Evolutionary conservation across 1,140 invertebrate genomes (phyloP).

Genomic region (Sitophilus oryzae): DNA sequence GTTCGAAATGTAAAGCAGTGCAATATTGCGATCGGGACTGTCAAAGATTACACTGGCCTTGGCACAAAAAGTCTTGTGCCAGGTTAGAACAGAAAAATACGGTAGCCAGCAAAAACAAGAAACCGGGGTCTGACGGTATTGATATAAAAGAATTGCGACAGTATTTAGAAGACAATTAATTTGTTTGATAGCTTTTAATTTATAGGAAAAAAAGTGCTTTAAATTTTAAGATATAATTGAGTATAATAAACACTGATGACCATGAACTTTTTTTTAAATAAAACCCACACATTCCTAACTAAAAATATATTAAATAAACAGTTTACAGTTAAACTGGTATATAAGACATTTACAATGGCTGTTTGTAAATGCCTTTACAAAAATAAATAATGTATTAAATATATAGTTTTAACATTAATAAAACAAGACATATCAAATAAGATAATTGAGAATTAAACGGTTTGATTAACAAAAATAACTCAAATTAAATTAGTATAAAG

Average conservation of each 20-base stretch:
- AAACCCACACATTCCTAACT: background rate
- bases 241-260: too few species aligned
- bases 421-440: too few species aligned
- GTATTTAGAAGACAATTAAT: too few species aligned
- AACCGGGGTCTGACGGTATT: slow-evolving; percentile 7
- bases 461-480: slow-evolving; percentile 1
- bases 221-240: too few species aligned
- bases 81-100: slow-evolving; percentile 45
- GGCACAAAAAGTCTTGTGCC: slow-evolving; percentile 85
- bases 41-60: slow-evolving; percentile 92
- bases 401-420: too few species aligned
- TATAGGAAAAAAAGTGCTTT: too few species aligned
- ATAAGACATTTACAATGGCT: slow-evolving; percentile 27
- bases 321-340: background rate
- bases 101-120: slow-evolving; percentile 1
- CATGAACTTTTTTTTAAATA: too few species aligned
- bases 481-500: background rate
- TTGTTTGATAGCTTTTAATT: too few species aligned
- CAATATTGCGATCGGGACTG: slow-evolving; percentile 92
- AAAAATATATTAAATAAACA: slow-evolving; percentile 1
- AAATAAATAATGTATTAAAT: slow-evolving; percentile 5
- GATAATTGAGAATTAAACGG: too few species aligned
- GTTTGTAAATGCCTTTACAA: slow-evolving; percentile 22
- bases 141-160: slow-evolving; percentile 24
- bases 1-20: slow-evolving; percentile 90